Evolutionary conservation across 2,888 invertebrate genomes (phyloP), one percentile per base, ranked within the genome.

Genomic region (Isotomurus palustris): DNA sequence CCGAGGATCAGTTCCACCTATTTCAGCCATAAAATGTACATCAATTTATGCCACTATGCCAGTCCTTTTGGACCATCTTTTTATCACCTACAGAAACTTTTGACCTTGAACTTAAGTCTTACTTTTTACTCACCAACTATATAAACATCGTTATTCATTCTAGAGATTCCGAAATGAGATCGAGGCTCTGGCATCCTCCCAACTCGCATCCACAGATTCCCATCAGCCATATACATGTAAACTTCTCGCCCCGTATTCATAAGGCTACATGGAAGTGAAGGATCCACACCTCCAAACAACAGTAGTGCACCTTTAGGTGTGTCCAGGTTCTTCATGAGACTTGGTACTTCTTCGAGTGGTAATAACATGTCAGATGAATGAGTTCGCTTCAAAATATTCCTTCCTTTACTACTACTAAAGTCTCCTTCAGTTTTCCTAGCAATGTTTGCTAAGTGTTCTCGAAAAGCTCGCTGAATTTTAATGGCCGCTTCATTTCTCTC

Each of bases 231-330:
- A 79, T 49, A 75, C 58, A 60, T 67, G 65, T 75, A 77, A 44
- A 86, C 82, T 71, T 83, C 81, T 71, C 81, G 83, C 5, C 84
- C 85, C 2, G 80, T 80, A 64, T 84, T 84, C 2, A n/a, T 32
- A 4, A 36, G 19, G 10, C 54, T 41, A 17, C 21, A 24, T 14
- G 45, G 41, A 14, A 41, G 2, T 19, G 83, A 83, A 4, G 84
- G 84, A 74, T 86, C 84, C 24, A 83, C 79, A 2, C 86, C 86
- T 4, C 86, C 86, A 70, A 86, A 84, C 17, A 86, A 80, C 12
- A 86, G 74, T 3, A 86, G 79, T 0, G 83, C 80, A 71, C 84
- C 84, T 28, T 79, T 75, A 50, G 82, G 82, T 71, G 78, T 77
- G 66, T 80, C 79, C 71, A 81, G 22, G 19, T 43, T 43, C 24